These are phyloP conservation scores for Sceloporus undulatus DNA, from an alignment of 2,113 vertebrate species.

Conservation along the genomic window DNA sequence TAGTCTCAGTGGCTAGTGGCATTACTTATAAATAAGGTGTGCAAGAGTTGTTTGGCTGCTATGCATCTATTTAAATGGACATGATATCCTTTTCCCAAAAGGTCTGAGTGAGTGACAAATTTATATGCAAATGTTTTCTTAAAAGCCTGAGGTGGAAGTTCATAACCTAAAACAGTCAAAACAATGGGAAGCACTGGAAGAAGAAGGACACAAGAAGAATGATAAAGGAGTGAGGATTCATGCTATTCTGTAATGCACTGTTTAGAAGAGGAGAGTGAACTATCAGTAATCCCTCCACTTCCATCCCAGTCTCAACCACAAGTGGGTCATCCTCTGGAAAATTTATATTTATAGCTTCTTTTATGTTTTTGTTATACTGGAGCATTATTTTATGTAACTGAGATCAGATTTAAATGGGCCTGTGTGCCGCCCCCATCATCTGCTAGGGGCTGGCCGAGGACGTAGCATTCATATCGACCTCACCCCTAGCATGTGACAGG, in stretches of 20 bases:
- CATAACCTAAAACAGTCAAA: background rate
- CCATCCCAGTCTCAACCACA: background rate
- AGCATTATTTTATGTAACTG: too few species aligned
- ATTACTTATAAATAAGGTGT: conserved; percentile 10
- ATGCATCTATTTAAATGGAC: background rate
- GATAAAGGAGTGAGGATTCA: background rate
- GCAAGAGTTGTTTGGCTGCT: background rate
- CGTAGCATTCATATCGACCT: too few species aligned
- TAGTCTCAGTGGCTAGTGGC: conserved; percentile 10
- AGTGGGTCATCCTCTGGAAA: background rate
- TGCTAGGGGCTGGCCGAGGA: too few species aligned
- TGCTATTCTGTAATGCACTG: background rate
- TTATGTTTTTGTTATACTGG: too few species aligned
- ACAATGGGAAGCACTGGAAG: background rate
- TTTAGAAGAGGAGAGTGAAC: too few species aligned
- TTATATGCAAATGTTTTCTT: background rate
- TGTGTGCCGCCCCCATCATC: too few species aligned
- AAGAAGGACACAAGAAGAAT: background rate
- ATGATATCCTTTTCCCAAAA: background rate
- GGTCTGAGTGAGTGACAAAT: background rate
- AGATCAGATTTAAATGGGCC: too few species aligned
- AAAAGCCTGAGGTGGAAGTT: background rate
- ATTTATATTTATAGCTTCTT: too few species aligned
- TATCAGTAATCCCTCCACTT: too few species aligned
- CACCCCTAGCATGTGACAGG: too few species aligned